Percentiles rank a stretch among this genome's conserved stretches.
Evolutionary conservation across 2,888 invertebrate species (phyloP).

Genomic region (Epinotia bilunana): DNA sequence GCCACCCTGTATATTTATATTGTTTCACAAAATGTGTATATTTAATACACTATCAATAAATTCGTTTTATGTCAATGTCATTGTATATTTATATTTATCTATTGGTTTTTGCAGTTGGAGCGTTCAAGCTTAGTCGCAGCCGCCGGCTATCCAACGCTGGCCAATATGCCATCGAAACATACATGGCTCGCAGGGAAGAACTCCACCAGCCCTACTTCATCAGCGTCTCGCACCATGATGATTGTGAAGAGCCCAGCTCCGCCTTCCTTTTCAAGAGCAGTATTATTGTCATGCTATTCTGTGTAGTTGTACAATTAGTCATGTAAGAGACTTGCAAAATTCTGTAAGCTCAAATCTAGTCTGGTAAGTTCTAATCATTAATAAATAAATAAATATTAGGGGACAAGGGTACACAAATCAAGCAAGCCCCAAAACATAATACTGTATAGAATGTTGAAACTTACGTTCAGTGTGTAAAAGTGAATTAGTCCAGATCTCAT

Average conservation of each 20-base stretch:
- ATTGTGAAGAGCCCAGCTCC: constrained; percentile 70
- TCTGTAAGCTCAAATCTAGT: background rate
- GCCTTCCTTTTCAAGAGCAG: constrained; percentile 67
- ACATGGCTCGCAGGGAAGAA: constrained; percentile 59
- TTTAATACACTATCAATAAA: too few species aligned
- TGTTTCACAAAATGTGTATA: too few species aligned
- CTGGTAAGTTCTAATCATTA: constrained; percentile 1
- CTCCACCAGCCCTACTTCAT: constrained; percentile 67
- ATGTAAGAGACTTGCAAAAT: constrained; percentile 8
- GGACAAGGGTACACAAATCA: too few species aligned
- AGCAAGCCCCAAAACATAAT: background rate
- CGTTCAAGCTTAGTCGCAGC: constrained; percentile 70
- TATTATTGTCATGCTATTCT: constrained; percentile 67
- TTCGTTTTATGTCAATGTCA: background rate
- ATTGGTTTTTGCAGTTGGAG: constrained; percentile 63
- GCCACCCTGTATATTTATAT: too few species aligned
- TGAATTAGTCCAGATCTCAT: constrained; percentile 21
- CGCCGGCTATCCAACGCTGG: constrained; percentile 55
- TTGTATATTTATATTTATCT: constrained; percentile 12
- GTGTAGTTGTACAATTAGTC: constrained; percentile 50
- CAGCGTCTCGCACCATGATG: constrained; percentile 58
- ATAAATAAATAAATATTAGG: background rate
- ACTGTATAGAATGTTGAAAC: background rate
- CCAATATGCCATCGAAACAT: constrained; percentile 53
- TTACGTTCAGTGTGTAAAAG: background rate